These are phyloP conservation scores for Danaus melanippus DNA, from an alignment of 1,140 invertebrate genomes.

Conservation along the genomic window DNA sequence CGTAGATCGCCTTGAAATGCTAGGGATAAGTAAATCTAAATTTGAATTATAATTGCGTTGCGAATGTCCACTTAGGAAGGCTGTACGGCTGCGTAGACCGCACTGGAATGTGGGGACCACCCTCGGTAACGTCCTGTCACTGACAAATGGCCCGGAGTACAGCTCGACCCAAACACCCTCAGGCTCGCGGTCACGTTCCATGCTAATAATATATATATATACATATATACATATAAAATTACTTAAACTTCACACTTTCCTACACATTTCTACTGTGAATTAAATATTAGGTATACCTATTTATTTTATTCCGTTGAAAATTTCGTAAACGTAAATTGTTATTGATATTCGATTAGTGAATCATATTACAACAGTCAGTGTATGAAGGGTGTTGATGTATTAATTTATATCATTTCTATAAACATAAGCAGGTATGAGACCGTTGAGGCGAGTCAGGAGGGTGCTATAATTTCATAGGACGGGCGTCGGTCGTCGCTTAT, in stretches of 20 bases:
- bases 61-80: conserved; percentile 24
- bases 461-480: conserved; percentile 65
- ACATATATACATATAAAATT: no score
- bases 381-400: no score
- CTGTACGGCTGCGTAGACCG: conserved; percentile 46
- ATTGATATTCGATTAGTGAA: no score
- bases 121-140: conserved; percentile 60
- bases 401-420: no score
- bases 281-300: no score
- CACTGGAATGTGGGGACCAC: conserved; percentile 37
- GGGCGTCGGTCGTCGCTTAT: conserved; percentile 60
- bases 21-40: no score
- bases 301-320: no score
- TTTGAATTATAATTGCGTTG: conserved; percentile 13
- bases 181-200: conserved; percentile 37
- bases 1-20: no score
- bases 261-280: no score
- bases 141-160: conserved; percentile 66
- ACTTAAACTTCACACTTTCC: no score
- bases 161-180: conserved; percentile 60
- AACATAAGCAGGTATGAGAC: background rate
- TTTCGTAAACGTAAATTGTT: no score
- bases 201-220: conserved; percentile 1
- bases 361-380: no score
- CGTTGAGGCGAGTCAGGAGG: conserved; percentile 25